Conservation (phyloP, 1,140 invertebrate genomes). For the Aphis craccivora region DNA sequence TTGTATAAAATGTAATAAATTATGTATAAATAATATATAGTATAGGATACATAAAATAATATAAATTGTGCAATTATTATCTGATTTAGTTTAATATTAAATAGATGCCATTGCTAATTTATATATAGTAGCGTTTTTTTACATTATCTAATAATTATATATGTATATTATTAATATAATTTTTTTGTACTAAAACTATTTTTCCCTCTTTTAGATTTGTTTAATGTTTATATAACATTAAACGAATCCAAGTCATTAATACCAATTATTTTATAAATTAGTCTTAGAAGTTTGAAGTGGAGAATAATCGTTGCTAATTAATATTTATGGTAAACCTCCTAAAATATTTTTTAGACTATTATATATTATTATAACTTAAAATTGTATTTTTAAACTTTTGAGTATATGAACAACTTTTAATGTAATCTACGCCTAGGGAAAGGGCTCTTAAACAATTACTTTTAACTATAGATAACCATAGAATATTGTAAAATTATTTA, state of each 20-base stretch:
- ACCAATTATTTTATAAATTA: neutral
- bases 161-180: neutral
- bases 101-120: neutral
- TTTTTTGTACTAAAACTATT: neutral
- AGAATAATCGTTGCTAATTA: conserved; percentile 35
- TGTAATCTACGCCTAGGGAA: neutral
- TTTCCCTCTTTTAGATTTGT: too few relatives aligned
- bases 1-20: too few relatives aligned
- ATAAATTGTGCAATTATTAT: neutral
- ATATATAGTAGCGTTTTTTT: neutral
- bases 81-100: neutral
- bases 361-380: neutral
- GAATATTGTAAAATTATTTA: neutral
- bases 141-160: neutral
- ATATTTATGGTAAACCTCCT: conserved; percentile 19
- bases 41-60: neutral
- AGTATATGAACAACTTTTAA: neutral
- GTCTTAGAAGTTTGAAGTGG: conserved; percentile 10
- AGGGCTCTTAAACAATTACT: neutral
- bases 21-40: too few relatives aligned
- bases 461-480: neutral
- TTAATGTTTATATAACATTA: too few relatives aligned
- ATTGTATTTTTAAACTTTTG: neutral
- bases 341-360: neutral
- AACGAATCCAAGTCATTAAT: neutral